A percentile compares a stretch with the other conserved stretches of the same genome.
These are phyloP conservation scores for Bombus balteatus DNA, from an alignment of 1,140 invertebrate genomes.

Conservation along the genomic window DNA sequence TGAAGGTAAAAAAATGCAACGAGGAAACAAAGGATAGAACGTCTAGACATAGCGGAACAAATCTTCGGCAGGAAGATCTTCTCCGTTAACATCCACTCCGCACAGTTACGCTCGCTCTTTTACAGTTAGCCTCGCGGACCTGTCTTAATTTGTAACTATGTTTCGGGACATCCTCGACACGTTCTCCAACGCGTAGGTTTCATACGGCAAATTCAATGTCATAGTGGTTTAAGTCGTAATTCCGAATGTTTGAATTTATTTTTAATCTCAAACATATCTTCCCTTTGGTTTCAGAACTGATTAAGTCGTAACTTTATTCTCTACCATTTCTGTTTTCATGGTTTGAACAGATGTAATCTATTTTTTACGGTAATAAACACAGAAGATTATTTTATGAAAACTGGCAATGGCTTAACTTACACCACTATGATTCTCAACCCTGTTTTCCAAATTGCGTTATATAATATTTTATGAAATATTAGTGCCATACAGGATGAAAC, in stretches of 20 bases:
- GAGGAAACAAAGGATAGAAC: conserved; percentile 26
- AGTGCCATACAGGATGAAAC: background rate
- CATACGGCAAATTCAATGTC: too few species aligned
- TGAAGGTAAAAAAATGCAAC: background rate
- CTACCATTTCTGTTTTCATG: too few species aligned
- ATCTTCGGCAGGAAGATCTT: conserved; percentile 68
- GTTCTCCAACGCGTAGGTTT: too few species aligned
- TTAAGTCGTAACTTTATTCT: too few species aligned
- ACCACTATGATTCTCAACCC: background rate
- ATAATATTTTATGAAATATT: background rate
- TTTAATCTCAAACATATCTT: background rate
- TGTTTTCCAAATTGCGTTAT: background rate
- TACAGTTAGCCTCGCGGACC: conserved; percentile 75
- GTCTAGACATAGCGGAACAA: conserved; percentile 74
- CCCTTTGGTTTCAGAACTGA: too few species aligned
- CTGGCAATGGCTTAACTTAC: too few species aligned
- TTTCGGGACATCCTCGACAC: conserved; percentile 24
- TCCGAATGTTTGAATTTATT: background rate
- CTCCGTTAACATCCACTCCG: conserved; percentile 60
- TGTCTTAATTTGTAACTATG: conserved; percentile 46
- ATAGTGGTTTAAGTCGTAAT: too few species aligned
- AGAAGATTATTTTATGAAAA: too few species aligned
- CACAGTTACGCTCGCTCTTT: conserved; percentile 67
- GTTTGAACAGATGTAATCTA: too few species aligned
- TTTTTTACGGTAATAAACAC: too few species aligned